Evolutionary conservation across 2,888 invertebrate genomes (phyloP).

Genomic region (Pharmacophagus antenor): DNA sequence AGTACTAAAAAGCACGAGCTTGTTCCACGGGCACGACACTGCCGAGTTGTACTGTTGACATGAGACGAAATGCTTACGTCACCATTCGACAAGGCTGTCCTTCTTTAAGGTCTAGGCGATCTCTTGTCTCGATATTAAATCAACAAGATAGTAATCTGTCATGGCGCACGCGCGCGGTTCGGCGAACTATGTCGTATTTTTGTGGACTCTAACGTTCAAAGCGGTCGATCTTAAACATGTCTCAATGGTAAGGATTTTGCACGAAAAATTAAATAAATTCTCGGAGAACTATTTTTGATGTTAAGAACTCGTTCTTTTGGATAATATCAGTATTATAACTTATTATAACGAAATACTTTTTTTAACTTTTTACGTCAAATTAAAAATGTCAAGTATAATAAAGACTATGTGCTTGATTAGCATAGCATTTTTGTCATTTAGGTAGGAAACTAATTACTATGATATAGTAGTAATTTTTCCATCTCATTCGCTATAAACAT

Average conservation of each 20-base stretch:
- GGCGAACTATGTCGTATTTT: slow-evolving; percentile 18
- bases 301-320: too few relatives aligned
- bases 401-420: too few relatives aligned
- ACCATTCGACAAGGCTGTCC: neutral
- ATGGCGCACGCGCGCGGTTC: slow-evolving; percentile 18
- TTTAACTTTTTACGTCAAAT: too few relatives aligned
- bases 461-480: too few relatives aligned
- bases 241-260: neutral
- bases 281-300: neutral
- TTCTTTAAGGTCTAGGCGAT: slow-evolving; percentile 31
- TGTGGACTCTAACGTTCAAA: slow-evolving; percentile 7
- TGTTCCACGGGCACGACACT: too few relatives aligned
- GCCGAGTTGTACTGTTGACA: neutral
- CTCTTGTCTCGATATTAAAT: slow-evolving; percentile 22
- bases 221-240: slow-evolving; percentile 7
- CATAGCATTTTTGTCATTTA: too few relatives aligned
- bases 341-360: too few relatives aligned
- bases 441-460: too few relatives aligned
- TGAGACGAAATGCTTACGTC: neutral
- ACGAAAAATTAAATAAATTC: neutral
- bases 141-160: slow-evolving; percentile 7
- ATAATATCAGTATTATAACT: too few relatives aligned
- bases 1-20: too few relatives aligned
- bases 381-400: too few relatives aligned
- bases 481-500: too few relatives aligned